These are phyloP conservation scores for Glossophaga mutica DNA, from an alignment of 2,797 vertebrate genomes.

Conservation along the genomic window DNA sequence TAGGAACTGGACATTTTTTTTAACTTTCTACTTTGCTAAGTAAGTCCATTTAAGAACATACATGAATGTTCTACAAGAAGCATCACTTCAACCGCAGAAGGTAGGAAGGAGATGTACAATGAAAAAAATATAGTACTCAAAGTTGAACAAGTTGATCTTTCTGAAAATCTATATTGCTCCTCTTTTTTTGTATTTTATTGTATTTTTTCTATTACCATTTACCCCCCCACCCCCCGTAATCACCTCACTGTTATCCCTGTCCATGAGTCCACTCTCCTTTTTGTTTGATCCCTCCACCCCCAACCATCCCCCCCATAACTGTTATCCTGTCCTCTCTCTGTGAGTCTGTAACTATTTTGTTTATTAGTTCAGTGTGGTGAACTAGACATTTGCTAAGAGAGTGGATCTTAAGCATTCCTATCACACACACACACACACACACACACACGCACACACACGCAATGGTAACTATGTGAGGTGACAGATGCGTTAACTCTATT, in stretches of 20 bases:
- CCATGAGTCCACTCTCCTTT: not conserved
- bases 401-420: not conserved
- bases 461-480: not conserved
- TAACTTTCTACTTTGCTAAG: constrained; percentile 2
- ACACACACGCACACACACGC: not conserved
- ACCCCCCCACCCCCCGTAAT: not conserved
- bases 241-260: not conserved
- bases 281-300: not conserved
- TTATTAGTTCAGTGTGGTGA: not conserved
- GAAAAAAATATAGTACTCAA: not conserved
- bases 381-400: not conserved
- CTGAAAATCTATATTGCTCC: not conserved
- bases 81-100: not conserved
- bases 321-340: not conserved
- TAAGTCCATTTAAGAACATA: not conserved
- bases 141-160: not conserved
- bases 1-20: not conserved
- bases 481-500: not conserved
- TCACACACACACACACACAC: not conserved
- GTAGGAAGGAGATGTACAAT: not conserved
- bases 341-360: not conserved
- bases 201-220: not conserved
- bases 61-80: not conserved
- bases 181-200: not conserved
- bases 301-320: not conserved